Conservation (phyloP, 1,140 invertebrate species). For the Calliphora vicina region DNA sequence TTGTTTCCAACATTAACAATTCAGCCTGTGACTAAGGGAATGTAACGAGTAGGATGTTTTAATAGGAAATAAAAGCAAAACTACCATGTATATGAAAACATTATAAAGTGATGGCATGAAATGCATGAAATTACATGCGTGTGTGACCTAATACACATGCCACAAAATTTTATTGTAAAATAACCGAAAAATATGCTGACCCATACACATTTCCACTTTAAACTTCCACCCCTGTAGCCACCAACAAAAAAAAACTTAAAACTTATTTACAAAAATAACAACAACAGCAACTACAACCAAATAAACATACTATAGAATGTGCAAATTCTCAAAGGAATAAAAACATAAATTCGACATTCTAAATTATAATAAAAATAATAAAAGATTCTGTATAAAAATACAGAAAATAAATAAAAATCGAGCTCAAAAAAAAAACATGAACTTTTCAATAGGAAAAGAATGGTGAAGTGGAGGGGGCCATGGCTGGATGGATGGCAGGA, state of each 20-base stretch:
- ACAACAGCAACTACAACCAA: background rate
- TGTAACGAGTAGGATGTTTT: background rate
- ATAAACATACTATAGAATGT: constrained; percentile 31
- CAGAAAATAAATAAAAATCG: background rate
- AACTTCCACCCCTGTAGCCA: background rate
- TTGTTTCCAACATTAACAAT: background rate
- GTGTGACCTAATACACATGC: constrained; percentile 35
- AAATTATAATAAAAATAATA: constrained; percentile 14
- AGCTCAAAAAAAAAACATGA: background rate
- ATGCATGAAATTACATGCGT: constrained; percentile 37
- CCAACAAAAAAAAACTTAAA: background rate
- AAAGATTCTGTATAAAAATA: background rate
- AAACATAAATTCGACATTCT: constrained; percentile 6
- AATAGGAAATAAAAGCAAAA: background rate
- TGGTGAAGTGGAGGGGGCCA: background rate
- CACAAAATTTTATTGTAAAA: background rate
- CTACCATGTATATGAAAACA: background rate
- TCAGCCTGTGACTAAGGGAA: background rate
- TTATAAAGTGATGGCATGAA: constrained; percentile 29
- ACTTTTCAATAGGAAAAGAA: background rate
- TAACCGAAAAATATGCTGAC: background rate
- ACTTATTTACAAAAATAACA: background rate
- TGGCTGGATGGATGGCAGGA: too few species aligned
- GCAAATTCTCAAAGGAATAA: constrained; percentile 37
- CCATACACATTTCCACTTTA: background rate